Percentiles rank a stretch among this genome's conserved stretches.
phyloP scores from a whole-genome alignment of 1,140 invertebrate genomes.

The Cherax destructor region DNA sequence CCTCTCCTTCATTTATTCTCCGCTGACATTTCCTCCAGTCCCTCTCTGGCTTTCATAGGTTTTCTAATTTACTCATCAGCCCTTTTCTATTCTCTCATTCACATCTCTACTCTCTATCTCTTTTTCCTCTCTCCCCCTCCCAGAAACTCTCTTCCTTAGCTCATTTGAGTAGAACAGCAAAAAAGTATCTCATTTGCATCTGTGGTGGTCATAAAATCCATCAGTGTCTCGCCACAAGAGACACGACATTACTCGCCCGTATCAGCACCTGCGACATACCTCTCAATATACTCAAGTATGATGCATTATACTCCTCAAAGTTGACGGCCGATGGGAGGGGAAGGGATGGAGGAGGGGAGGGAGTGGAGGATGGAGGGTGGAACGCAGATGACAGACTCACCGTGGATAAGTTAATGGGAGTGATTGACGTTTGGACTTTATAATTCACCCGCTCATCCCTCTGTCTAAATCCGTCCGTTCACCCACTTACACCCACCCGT shows the following conservation, averaged over 20 bases:
- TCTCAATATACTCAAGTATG: slow-evolving; percentile 1
- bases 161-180: not conserved
- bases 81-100: too few species aligned
- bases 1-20: too few species aligned
- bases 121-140: not conserved
- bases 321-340: not conserved
- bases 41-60: slow-evolving; percentile 6
- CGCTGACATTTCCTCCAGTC: not conserved
- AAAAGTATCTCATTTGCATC: not conserved
- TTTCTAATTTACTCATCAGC: too few species aligned
- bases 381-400: not conserved
- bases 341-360: not conserved
- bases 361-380: not conserved
- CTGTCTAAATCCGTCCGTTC: not conserved
- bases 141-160: too few species aligned
- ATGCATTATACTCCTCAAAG: not conserved
- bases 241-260: not conserved
- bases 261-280: not conserved
- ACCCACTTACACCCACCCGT: not conserved
- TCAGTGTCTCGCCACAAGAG: not conserved
- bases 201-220: not conserved
- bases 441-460: not conserved
- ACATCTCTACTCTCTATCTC: not conserved
- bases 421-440: not conserved
- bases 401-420: not conserved